Evolutionary conservation across 2,797 vertebrate species (phyloP), one percentile per base, ranked within the genome.

Genomic region (Novumbra hubbsi): DNA sequence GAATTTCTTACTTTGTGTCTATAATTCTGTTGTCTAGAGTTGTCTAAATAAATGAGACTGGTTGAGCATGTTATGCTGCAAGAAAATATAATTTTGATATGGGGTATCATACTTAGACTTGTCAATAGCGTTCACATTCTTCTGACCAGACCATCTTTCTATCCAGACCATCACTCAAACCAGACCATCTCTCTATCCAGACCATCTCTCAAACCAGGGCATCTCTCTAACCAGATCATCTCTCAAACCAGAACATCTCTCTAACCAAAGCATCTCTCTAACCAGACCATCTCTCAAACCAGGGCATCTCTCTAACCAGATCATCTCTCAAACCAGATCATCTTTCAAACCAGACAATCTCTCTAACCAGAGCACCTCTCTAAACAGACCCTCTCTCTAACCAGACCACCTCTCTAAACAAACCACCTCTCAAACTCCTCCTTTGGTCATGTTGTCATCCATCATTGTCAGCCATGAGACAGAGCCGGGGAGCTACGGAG

Each of bases 111-210:
- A 3, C 21, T 24, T 5, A 24, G 55, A 6, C 80, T 80, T 80
- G 83, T 78, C 81, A 76, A 79, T 83, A 79, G 64, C 34, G 7
- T 41, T 11, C 0, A 19, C 2, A 21, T n/a, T n/a, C n/a, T 7
- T 52, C 14, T 17, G 16, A 52, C 49, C 14, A 52, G 14, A 52
- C 49, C 62, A 15, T 38, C 73, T 74, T 66, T 73, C 27, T n/a
- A n/a, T n/a, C n/a, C n/a, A n/a, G n/a, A n/a, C n/a, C n/a, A n/a
- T n/a, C n/a, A n/a, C 34, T 52, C 14, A 1, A 52, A 52, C 49
- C 14, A 52, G 14, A 52, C 49, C 62, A 15, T 38, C 73, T 74
- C 68, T 73, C 27, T 21, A n/a, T n/a, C n/a, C n/a, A n/a, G n/a
- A n/a, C n/a, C n/a, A n/a, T n/a, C n/a, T n/a, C 34, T 52, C 14